Conservation (phyloP, 2,888 invertebrate genomes). For the Chaitophorus viminalis region DNA sequence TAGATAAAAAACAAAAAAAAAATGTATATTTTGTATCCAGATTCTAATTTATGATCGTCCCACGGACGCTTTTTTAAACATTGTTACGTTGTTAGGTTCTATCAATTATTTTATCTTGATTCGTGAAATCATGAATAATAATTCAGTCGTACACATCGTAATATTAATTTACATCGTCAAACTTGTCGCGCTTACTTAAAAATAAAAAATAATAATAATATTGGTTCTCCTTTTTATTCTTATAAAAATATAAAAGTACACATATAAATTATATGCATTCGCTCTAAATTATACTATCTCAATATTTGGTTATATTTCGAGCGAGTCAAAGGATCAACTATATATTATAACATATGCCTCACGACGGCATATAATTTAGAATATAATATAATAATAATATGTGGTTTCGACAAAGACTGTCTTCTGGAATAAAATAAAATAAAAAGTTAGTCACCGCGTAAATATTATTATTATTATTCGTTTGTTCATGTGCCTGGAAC, state of each 20-base stretch:
- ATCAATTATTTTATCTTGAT: slow-evolving; percentile 46
- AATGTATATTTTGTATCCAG: slow-evolving; percentile 11
- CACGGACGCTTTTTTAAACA: slow-evolving; percentile 19
- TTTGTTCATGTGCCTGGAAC: background rate
- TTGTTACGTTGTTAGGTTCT: background rate
- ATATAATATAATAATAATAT: too few relatives aligned
- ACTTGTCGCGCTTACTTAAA: background rate
- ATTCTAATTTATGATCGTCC: slow-evolving; percentile 39
- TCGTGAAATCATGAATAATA: slow-evolving; percentile 44
- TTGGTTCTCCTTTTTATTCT: background rate
- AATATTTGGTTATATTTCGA: too few relatives aligned
- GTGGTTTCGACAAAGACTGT: too few relatives aligned
- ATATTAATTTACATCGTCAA: background rate
- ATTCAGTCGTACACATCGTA: background rate
- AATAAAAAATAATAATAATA: too few relatives aligned
- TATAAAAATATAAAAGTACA: background rate
- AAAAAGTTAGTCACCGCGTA: too few relatives aligned
- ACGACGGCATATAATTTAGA: too few relatives aligned
- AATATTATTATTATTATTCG: too few relatives aligned
- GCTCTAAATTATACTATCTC: too few relatives aligned
- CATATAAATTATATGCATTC: too few relatives aligned
- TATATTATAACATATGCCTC: too few relatives aligned
- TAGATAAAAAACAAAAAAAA: slow-evolving; percentile 31
- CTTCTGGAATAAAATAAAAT: too few relatives aligned
- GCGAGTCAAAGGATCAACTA: too few relatives aligned